A percentile compares a stretch with the other conserved stretches of the same genome.
These are phyloP conservation scores for Lepus timidus DNA, from an alignment of 2,113 vertebrate species.

Conservation along the genomic window DNA sequence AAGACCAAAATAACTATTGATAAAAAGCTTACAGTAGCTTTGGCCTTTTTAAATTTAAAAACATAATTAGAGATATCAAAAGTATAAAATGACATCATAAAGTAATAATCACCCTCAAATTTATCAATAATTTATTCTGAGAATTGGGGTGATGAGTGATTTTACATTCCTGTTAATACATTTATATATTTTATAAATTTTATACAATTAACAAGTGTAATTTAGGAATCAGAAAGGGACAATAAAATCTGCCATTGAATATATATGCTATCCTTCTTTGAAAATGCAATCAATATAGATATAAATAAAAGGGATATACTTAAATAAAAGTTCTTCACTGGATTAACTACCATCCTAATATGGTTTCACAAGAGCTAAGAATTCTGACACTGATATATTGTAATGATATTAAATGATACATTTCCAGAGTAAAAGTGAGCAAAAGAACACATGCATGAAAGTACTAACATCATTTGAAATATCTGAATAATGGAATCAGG, in stretches of 20 bases:
- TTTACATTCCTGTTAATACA: neutral
- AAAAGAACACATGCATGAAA: neutral
- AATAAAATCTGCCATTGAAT: neutral
- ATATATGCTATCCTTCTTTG: neutral
- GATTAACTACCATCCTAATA: constrained; percentile 5
- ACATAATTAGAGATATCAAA: neutral
- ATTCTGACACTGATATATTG: neutral
- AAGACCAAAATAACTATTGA: constrained; percentile 21
- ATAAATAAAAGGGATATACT: neutral
- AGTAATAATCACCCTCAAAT: neutral
- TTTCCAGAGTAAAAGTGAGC: neutral
- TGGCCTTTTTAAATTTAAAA: neutral
- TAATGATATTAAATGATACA: constrained; percentile 7
- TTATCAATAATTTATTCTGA: constrained; percentile 17
- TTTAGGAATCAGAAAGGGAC: neutral
- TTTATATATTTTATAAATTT: constrained; percentile 28
- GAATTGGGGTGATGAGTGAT: neutral
- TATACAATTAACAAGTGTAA: neutral
- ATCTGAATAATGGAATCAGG: neutral
- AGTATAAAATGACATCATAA: neutral
- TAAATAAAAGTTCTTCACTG: constrained; percentile 27
- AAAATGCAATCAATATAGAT: neutral
- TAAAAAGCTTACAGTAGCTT: neutral
- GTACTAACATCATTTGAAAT: neutral
- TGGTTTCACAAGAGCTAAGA: neutral